Conservation (phyloP, 2,797 vertebrate species). For the Pempheris klunzingeri region DNA sequence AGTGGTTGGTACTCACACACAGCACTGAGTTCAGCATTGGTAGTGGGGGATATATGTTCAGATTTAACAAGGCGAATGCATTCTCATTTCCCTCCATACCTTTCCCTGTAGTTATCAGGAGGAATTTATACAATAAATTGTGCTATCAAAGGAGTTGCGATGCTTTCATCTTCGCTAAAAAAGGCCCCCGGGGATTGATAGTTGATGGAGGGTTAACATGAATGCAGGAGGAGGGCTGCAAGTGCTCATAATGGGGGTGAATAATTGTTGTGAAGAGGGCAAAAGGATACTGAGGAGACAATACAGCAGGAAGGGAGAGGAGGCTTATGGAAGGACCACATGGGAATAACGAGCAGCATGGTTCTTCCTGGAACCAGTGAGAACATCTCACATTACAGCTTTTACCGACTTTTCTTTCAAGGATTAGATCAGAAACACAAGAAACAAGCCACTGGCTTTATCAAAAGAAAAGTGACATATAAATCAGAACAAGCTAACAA, state of each 20-base stretch:
- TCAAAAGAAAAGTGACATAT: constrained; percentile 14
- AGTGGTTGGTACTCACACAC: constrained; percentile 33
- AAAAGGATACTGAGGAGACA: constrained; percentile 36
- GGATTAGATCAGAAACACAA: constrained; percentile 28
- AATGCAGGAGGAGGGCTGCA: constrained; percentile 42
- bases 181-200: constrained; percentile 40
- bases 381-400: constrained; percentile 20
- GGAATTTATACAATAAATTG: constrained; percentile 65
- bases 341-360: constrained; percentile 39
- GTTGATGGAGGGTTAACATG: constrained; percentile 51
- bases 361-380: constrained; percentile 5
- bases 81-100: constrained; percentile 53
- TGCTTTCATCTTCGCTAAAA: constrained; percentile 66
- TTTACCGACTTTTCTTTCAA: constrained; percentile 28
- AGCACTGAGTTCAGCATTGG: constrained; percentile 37
- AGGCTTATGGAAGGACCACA: constrained; percentile 30
- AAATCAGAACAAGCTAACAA: neutral
- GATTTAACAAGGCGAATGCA: constrained; percentile 55
- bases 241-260: constrained; percentile 31
- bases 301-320: constrained; percentile 25
- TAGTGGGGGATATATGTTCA: constrained; percentile 36
- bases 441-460: constrained; percentile 17
- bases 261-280: constrained; percentile 53
- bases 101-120: constrained; percentile 54
- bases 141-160: constrained; percentile 63